Percentiles rank a stretch among this genome's conserved stretches.
These are phyloP conservation scores for Eupithecia tripunctaria DNA, from an alignment of 2,888 invertebrate species.

Conservation along the genomic window DNA sequence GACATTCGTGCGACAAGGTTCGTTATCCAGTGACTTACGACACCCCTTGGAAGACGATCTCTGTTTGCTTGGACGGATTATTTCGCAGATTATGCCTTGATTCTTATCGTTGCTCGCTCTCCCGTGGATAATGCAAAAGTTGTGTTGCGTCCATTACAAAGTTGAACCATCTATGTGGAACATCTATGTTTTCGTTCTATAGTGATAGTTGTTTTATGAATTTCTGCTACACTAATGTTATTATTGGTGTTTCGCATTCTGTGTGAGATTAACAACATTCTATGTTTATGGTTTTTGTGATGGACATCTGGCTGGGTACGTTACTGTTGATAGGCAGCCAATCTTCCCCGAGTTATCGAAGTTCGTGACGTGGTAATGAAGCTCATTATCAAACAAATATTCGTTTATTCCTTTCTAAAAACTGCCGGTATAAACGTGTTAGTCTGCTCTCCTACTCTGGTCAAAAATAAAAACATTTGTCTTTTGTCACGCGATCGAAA, in stretches of 20 bases:
- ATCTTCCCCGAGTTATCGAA: slow-evolving; percentile 60
- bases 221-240: neutral
- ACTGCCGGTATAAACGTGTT: neutral
- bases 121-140: slow-evolving; percentile 25
- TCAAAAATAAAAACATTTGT: slow-evolving; percentile 5
- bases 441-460: neutral
- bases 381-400: neutral
- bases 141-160: slow-evolving; percentile 14
- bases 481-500: neutral
- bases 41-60: slow-evolving; percentile 16
- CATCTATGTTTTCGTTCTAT: neutral
- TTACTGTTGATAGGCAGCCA: slow-evolving; percentile 43
- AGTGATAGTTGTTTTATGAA: slow-evolving; percentile 1
- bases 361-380: slow-evolving; percentile 53
- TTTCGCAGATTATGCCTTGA: slow-evolving; percentile 26
- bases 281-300: slow-evolving; percentile 23
- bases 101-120: slow-evolving; percentile 27
- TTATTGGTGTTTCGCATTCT: neutral
- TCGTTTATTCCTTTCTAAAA: neutral
- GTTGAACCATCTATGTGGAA: slow-evolving; percentile 1
- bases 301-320: slow-evolving; percentile 14
- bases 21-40: slow-evolving; percentile 23
- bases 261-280: neutral
- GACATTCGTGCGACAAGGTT: slow-evolving; percentile 55
- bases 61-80: slow-evolving; percentile 28